Conservation (phyloP, 2,113 vertebrate species). For the Rhegmatorhina hoffmannsi region DNA sequence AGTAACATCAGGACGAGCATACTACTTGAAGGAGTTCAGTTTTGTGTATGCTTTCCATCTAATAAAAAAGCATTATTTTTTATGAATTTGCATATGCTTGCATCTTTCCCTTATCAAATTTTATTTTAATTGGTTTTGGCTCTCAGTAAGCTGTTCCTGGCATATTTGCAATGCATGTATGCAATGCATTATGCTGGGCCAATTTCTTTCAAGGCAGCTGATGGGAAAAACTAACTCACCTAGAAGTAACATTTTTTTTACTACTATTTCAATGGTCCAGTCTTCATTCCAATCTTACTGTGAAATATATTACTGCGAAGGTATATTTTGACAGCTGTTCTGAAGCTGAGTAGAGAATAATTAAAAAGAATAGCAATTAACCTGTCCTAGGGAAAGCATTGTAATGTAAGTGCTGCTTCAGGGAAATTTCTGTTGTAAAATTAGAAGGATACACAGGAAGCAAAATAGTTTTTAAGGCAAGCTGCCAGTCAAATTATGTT, state of each 20-base stretch:
- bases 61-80: neutral
- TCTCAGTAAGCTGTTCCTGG: neutral
- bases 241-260: neutral
- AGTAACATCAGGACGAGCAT: neutral
- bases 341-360: slow-evolving; percentile 44
- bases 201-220: slow-evolving; percentile 6
- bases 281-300: neutral
- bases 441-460: neutral
- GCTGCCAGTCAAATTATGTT: neutral
- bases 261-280: neutral
- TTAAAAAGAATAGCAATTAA: slow-evolving; percentile 57
- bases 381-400: neutral
- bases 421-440: slow-evolving; percentile 27
- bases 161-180: neutral
- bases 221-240: neutral
- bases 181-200: neutral
- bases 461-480: neutral
- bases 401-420: neutral
- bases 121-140: neutral
- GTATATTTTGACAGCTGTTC: slow-evolving; percentile 15
- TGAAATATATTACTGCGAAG: neutral
- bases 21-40: neutral
- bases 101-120: neutral
- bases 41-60: neutral
- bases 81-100: neutral